These are phyloP conservation scores for Peromyscus leucopus DNA, from an alignment of 2,113 vertebrate species.

Conservation along the genomic window DNA sequence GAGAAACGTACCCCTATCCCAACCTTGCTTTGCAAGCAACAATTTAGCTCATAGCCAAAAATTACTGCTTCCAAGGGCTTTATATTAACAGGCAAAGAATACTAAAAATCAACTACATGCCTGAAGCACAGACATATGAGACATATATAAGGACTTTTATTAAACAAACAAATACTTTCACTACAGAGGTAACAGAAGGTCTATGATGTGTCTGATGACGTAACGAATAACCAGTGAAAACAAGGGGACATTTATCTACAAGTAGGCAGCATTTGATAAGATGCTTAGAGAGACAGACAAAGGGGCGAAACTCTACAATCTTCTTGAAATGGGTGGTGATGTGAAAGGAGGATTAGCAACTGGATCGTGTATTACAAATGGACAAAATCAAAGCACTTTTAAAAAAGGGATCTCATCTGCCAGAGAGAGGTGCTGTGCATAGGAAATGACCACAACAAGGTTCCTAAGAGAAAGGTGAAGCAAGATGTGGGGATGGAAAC, in stretches of 20 bases:
- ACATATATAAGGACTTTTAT: neutral
- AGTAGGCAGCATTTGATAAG: neutral
- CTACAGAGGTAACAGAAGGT: neutral
- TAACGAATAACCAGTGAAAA: neutral
- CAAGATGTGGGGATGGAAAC: neutral
- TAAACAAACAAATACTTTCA: neutral
- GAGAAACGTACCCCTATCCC: neutral
- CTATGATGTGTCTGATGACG: neutral
- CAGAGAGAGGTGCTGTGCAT: neutral
- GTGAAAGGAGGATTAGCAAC: neutral
- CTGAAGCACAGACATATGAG: neutral
- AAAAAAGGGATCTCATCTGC: neutral
- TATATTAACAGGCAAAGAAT: neutral
- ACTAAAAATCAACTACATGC: neutral
- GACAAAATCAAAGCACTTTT: slow-evolving; percentile 3
- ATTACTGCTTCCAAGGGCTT: neutral
- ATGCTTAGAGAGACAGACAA: neutral
- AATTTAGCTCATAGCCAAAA: neutral
- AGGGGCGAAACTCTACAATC: neutral
- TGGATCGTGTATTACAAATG: neutral
- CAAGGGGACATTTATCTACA: neutral
- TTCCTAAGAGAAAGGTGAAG: neutral
- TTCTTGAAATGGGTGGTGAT: neutral
- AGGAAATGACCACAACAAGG: neutral
- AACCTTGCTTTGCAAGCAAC: neutral